Evolutionary conservation across 2,888 invertebrate species (phyloP), one percentile per base, ranked within the genome.

Genomic region (Diloba caeruleocephala): DNA sequence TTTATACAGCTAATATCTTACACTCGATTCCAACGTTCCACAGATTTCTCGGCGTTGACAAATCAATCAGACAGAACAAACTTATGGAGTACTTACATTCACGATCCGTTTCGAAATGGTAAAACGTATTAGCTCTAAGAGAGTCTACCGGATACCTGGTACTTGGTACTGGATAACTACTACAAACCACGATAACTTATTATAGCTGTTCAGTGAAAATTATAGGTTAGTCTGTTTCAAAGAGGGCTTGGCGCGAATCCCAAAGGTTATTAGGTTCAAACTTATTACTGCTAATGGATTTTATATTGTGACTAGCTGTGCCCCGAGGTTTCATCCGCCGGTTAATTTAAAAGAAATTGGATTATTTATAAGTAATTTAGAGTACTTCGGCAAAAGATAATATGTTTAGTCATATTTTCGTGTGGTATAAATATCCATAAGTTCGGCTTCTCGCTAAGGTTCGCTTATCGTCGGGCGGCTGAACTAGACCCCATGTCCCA

Each of bases 181-280:
- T 4, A 15, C 25, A 15, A 48, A 26, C 53, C 42, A 54, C 38
- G 31, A 51, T 53, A 39, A 52, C 19, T 54, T 62, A 59, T 49
- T 53, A 52, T 6, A 49, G 52, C 33, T 41, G 31, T 42, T 58
- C 56, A 56, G 46, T 55, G 44, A 50, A 51, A 59, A 70, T 71
- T 49, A 59, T 55, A 41, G 51, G 43, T 51, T 15, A 53, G 8
- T 44, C 37, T 15, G 37, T 50, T 23, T 14, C 49, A 41, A 42
- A 46, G 45, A 54, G 33, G 46, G 59, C 28, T 55, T 29, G 44
- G 43, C 41, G 33, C 33, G 31, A 45, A 48, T 34, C 33, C 7
- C 38, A 70, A 65, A 65, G 71, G 65, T 70, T 52, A 64, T 5
- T n/a, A 9, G 21, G 48, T 43, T 39, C 45, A 64, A 63, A 34